Evolutionary conservation across 2,797 vertebrate species (phyloP).

Genomic region (Sebastes iracundus): DNA sequence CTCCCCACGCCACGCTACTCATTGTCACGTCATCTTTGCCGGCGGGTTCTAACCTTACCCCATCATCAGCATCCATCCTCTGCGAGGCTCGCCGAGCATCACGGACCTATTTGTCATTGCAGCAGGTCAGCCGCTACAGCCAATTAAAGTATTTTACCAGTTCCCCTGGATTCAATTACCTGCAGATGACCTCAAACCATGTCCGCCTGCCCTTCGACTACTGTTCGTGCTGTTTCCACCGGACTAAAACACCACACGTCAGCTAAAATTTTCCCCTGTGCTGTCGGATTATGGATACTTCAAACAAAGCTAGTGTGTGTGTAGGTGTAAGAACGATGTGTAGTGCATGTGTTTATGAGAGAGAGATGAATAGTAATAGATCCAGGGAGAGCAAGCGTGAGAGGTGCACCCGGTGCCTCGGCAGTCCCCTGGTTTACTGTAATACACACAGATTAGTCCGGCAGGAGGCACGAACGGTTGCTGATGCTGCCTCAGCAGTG

Average conservation of each 20-base stretch:
- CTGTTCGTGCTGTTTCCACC: conserved; percentile 7
- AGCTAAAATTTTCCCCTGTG: conserved; percentile 32
- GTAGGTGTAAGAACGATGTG: conserved; percentile 26
- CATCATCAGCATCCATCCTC: conserved; percentile 40
- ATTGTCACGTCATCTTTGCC: conserved; percentile 66
- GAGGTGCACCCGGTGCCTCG: conserved; percentile 5
- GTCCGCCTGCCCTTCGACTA: conserved; percentile 28
- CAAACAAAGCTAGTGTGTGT: conserved; percentile 7
- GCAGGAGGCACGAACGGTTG: neutral
- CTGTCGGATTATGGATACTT: conserved; percentile 24
- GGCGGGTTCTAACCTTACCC: conserved; percentile 48
- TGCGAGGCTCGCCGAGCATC: conserved; percentile 5
- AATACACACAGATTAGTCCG: conserved; percentile 28
- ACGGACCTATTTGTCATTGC: conserved; percentile 50
- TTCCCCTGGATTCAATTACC: conserved; percentile 65
- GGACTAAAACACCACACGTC: conserved; percentile 26
- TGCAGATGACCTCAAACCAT: conserved; percentile 52
- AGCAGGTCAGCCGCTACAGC: conserved; percentile 26
- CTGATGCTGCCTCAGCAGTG: conserved; percentile 67
- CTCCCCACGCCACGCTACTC: conserved; percentile 33
- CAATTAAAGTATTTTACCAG: conserved; percentile 54
- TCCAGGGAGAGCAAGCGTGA: neutral
- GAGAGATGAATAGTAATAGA: conserved; percentile 40
- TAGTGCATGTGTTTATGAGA: neutral
- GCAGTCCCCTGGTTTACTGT: conserved; percentile 38